Percentiles rank a stretch among this genome's conserved stretches.
phyloP scores from a whole-genome alignment of 2,888 invertebrate species.

The Scelioninae gen. 1 region DNA sequence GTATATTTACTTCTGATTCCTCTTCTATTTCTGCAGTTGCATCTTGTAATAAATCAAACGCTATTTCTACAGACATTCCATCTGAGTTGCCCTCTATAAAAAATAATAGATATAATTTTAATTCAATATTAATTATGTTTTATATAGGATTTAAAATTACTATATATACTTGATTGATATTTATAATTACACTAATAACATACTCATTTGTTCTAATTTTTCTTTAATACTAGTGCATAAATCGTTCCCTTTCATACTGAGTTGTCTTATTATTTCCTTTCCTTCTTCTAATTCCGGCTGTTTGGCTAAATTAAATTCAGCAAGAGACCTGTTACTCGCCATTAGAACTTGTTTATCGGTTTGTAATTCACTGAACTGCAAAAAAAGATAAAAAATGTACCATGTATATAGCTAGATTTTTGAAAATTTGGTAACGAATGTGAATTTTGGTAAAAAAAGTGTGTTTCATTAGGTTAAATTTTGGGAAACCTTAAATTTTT shows the following conservation, averaged over 20 bases:
- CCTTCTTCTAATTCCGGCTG: conserved; percentile 93
- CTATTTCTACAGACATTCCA: conserved; percentile 92
- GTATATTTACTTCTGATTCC: conserved; percentile 89
- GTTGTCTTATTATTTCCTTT: conserved; percentile 89
- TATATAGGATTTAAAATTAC: too few species aligned
- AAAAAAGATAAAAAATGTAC: conserved; percentile 61
- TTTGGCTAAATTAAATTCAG: conserved; percentile 94
- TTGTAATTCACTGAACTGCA: conserved; percentile 90
- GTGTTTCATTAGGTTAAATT: too few species aligned
- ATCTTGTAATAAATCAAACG: conserved; percentile 94
- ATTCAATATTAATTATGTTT: too few species aligned
- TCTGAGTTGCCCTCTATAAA: conserved; percentile 90
- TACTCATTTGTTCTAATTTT: conserved; percentile 91
- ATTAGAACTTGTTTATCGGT: conserved; percentile 94
- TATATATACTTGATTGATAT: too few species aligned
- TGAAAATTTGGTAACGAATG: too few species aligned
- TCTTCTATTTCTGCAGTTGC: conserved; percentile 97
- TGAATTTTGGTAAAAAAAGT: too few species aligned
- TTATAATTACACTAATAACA: too few species aligned
- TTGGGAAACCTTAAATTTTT: too few species aligned
- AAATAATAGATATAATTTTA: too few species aligned
- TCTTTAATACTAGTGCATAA: conserved; percentile 90
- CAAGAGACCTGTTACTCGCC: conserved; percentile 94
- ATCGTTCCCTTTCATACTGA: conserved; percentile 88
- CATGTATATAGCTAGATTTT: too few species aligned